Evolutionary conservation across 2,888 invertebrate genomes (phyloP), one percentile per base, ranked within the genome.

Genomic region (Ectobius pallidus): DNA sequence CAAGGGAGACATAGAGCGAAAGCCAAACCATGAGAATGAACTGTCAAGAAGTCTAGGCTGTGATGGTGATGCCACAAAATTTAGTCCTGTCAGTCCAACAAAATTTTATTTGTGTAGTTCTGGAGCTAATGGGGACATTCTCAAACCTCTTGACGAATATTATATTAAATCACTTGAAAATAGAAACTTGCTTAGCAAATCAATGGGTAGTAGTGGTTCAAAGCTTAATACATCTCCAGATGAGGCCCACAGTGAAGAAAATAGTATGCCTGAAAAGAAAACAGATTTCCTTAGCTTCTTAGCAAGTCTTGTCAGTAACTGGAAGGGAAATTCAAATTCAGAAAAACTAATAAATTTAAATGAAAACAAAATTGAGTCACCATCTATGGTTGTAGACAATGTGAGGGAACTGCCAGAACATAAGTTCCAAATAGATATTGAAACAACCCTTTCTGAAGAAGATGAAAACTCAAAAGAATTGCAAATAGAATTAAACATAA

Each of bases 31-130:
- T n/a, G n/a, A n/a, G 46, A n/a, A n/a, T n/a, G 16, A 46, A 46
- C 16, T 46, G n/a, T 11, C 18, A 7, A 46, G 18, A 46, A n/a
- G 4, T n/a, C n/a, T 46, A 4, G 46, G 46, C 7, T 46, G 46
- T 46, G 46, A 46, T 46, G 46, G 46, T 14, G 46, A 46, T 46
- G 46, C n/a, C 4, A n/a, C 7, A n/a, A 39, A 39, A 39, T n/a
- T n/a, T n/a, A n/a, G n/a, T n/a, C 18, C 7, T n/a, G n/a, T 4
- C n/a, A 14, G n/a, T n/a, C 4, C 46, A 46, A 46, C 7, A 46
- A n/a, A n/a, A 46, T 7, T n/a, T 46, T 46, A n/a, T 46, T 46
- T 46, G n/a, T n/a, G 46, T n/a, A 46, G 46, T 46, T 46, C 46
- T 11, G 46, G 46, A 14, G 46, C 46, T 4, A 46, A 46, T n/a